Percentiles rank a stretch among this genome's conserved stretches.
Evolutionary conservation across 2,797 vertebrate species (phyloP).

Genomic region (Linurgus olivaceus): DNA sequence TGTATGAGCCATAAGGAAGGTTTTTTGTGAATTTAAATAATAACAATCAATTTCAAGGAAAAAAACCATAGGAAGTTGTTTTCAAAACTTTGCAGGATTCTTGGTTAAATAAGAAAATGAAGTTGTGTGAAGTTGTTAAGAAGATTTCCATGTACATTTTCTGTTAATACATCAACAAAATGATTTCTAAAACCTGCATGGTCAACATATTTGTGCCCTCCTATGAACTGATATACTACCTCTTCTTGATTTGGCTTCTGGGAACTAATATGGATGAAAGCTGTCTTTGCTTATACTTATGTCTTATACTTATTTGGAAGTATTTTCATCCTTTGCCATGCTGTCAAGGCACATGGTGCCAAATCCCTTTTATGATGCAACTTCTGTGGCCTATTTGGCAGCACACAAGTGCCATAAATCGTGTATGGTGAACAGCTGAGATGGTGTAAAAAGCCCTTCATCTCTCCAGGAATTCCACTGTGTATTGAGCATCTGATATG

Average conservation of each 20-base stretch:
- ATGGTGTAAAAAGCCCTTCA: not conserved
- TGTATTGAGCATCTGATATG: not conserved
- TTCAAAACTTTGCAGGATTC: not conserved
- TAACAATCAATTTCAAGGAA: not conserved
- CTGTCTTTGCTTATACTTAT: too few species aligned
- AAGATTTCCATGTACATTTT: not conserved
- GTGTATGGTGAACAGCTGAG: not conserved
- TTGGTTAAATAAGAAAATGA: not conserved
- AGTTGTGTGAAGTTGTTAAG: not conserved
- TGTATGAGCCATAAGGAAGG: not conserved
- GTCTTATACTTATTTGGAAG: not conserved
- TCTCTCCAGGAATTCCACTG: not conserved
- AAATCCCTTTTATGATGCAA: not conserved
- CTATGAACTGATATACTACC: not conserved
- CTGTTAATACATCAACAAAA: not conserved
- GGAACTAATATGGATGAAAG: not conserved
- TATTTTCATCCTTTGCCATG: not conserved
- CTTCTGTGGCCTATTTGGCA: not conserved
- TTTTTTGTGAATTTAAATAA: not conserved
- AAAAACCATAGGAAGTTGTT: not conserved
- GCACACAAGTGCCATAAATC: not conserved
- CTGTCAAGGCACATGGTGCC: not conserved
- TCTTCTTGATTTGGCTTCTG: not conserved
- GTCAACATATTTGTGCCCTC: not conserved
- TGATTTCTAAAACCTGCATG: not conserved